These are phyloP conservation scores for Melipona quadrifasciata DNA, from an alignment of 1,140 invertebrate genomes.

Conservation along the genomic window DNA sequence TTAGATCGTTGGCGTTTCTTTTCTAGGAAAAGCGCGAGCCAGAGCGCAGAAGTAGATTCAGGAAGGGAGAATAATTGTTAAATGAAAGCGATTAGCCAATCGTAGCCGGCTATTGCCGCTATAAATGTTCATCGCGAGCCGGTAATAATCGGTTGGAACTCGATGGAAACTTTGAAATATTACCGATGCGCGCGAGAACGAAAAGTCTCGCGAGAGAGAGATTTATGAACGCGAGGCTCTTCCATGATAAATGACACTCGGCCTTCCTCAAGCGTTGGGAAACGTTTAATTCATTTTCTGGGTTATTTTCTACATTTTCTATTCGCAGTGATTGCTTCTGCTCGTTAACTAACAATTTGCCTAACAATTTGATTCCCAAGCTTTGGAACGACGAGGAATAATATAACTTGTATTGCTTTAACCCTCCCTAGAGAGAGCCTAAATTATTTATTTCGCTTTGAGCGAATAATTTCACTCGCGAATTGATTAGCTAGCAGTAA, in stretches of 20 bases:
- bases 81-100: conserved; percentile 18
- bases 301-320: neutral
- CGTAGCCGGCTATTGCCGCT: neutral
- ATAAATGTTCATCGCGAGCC: neutral
- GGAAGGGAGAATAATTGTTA: neutral
- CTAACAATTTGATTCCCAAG: too few relatives aligned
- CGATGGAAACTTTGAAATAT: neutral
- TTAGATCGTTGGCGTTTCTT: conserved; percentile 7
- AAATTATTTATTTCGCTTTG: too few relatives aligned
- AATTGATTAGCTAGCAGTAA: too few relatives aligned
- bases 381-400: too few relatives aligned
- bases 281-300: neutral
- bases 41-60: neutral
- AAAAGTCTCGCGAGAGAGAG: neutral
- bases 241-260: neutral
- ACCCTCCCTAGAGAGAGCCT: too few relatives aligned
- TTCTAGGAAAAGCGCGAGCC: conserved; percentile 5
- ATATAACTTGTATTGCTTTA: too few relatives aligned
- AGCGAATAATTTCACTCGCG: too few relatives aligned
- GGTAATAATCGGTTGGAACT: neutral
- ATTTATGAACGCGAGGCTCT: neutral
- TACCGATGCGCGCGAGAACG: neutral
- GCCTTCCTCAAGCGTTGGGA: neutral
- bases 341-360: neutral
- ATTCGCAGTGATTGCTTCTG: neutral